Percentiles rank a stretch among this genome's conserved stretches.
Conservation (phyloP, 2,113 vertebrate genomes). For the Catharus fuscescens region DNA sequence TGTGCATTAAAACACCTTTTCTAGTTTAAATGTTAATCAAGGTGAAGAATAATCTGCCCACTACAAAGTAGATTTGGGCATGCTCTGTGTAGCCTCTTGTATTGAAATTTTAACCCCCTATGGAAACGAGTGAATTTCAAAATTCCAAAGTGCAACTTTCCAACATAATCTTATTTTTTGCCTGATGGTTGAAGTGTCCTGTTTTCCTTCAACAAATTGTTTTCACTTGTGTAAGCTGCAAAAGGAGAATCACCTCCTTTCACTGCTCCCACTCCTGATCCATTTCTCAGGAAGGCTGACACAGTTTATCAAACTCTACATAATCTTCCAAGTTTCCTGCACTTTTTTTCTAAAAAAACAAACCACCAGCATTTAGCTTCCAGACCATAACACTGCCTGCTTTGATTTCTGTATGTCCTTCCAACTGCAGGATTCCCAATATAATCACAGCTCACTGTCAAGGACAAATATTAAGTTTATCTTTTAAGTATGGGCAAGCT, state of each 20-base stretch:
- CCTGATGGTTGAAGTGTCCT: not conserved
- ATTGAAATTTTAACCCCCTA: not conserved
- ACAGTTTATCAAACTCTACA: rapidly evolving
- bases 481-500: not conserved
- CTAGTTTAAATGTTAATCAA: not conserved
- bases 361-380: not conserved
- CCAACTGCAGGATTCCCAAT: not conserved
- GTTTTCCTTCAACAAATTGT: not conserved
- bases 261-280: not conserved
- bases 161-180: not conserved
- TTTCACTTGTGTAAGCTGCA: not conserved
- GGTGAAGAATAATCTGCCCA: not conserved
- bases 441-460: not conserved
- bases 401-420: not conserved
- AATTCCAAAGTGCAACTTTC: not conserved
- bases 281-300: not conserved
- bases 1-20: not conserved
- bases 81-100: not conserved
- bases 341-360: not conserved
- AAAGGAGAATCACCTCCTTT: not conserved
- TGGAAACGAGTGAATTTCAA: not conserved
- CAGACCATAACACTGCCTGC: not conserved
- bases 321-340: not conserved
- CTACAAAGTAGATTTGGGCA: not conserved
- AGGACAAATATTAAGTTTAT: not conserved